Evolutionary conservation across 2,888 invertebrate species (phyloP), one percentile per base, ranked within the genome.

Genomic region (Pristionchus mayeri): DNA sequence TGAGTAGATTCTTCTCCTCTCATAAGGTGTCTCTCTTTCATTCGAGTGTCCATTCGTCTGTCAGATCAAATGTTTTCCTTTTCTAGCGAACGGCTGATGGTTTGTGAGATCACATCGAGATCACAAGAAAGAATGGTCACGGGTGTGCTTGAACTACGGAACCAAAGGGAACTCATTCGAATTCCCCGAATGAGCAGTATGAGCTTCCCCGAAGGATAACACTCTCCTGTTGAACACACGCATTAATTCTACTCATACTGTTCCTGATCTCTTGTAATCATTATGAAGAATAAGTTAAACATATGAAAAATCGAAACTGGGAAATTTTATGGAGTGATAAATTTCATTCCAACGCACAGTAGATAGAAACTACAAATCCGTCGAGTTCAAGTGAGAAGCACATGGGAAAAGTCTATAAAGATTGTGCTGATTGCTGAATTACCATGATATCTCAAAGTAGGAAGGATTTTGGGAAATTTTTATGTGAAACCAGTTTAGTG

Each of bases 341-440:
- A n/a, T n/a, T n/a, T n/a, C n/a, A n/a, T n/a, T n/a, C n/a, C n/a
- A n/a, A n/a, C n/a, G n/a, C n/a, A n/a, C n/a, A n/a, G n/a, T n/a
- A n/a, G n/a, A n/a, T n/a, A n/a, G n/a, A n/a, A n/a, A n/a, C n/a
- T n/a, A n/a, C n/a, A n/a, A n/a, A n/a, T n/a, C n/a, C n/a, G n/a
- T n/a, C 2, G 30, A 60, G 27, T 11, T 11, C 57, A 60, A 24
- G 57, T 60, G 57, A 60, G 57, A 60, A 30, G 30, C 34, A 1
- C 44, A 44, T 44, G 44, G 44, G 44, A 9, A 44, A 44, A 18
- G 16, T 63, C 34, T 63, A 30, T 63, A 63, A 63, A 63, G 63
- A 63, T 63, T 63, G 63, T 63, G 63, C 63, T 34, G 34, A 34
- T 63, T 63, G 63, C 63, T 34, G 63, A 63, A 63, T 34, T 63